phyloP scores from a whole-genome alignment of 2,113 vertebrate genomes.

The Lophochroa leadbeateri region DNA sequence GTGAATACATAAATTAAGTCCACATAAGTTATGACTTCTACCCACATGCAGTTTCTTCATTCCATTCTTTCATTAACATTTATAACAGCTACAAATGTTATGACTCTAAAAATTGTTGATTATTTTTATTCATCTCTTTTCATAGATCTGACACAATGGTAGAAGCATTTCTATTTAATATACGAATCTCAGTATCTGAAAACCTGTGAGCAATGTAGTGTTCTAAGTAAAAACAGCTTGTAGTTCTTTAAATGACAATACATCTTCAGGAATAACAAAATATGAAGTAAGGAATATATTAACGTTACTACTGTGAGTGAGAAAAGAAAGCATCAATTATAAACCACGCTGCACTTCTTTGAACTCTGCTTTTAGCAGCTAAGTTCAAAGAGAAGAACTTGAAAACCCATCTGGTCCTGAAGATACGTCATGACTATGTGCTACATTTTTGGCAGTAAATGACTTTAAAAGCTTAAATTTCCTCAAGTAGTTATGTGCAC shows the following conservation, averaged over 20 bases:
- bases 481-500: neutral
- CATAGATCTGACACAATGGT: neutral
- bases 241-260: neutral
- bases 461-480: neutral
- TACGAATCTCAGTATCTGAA: neutral
- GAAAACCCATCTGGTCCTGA: neutral
- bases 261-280: neutral
- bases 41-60: neutral
- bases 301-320: neutral
- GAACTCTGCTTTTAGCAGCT: neutral
- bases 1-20: neutral
- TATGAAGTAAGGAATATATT: neutral
- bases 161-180: neutral
- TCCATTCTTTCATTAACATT: neutral
- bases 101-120: neutral
- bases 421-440: fast-evolving
- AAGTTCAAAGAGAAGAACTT: neutral
- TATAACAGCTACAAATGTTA: neutral
- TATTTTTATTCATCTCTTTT: neutral
- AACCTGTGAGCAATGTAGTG: neutral
- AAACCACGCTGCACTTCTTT: neutral
- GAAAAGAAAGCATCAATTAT: neutral
- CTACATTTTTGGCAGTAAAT: neutral
- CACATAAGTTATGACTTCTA: neutral
- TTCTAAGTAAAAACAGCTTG: neutral